Base-by-base conservation (phyloP, 2,888 invertebrate genomes). In the Linyphia triangularis region DNA sequence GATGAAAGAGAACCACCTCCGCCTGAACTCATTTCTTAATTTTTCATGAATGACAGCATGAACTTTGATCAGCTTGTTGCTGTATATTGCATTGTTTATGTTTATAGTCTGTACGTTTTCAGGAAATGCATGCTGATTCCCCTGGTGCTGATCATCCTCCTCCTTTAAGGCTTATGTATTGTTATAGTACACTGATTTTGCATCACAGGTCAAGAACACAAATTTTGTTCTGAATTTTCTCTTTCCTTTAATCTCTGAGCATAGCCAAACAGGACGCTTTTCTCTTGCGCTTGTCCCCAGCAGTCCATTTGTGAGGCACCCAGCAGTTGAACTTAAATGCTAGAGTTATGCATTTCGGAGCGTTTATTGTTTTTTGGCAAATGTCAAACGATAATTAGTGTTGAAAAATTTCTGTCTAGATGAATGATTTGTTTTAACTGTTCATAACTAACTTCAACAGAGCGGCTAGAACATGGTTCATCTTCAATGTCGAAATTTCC, bases 271-370 rank as follows among this genome's bases (percentile, higher is more conserved):
- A n/a, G n/a, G n/a, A n/a, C n/a, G n/a, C n/a, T n/a, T n/a, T n/a
- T n/a, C n/a, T n/a, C n/a, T n/a, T n/a, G n/a, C n/a, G n/a, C n/a
- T n/a, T n/a, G n/a, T n/a, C n/a, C 1, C 19, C 63, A 63, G 63
- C 63, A 67, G 67, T 67, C 67, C 28, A 67, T 67, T 67, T 2
- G 63, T 26, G 63, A 22, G 22, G 63, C 63, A 63, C 5, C 28
- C 63, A 63, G 63, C 26, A 1, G 63, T 63, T 63, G 28, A 63
- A 63, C 63, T 63, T 63, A 63, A 63, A 63, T n/a, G 63, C 26
- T 63, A 63, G 63, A 63, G 22, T 63, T 63, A 63, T 22, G 63
- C 28, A 16, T 26, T 63, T 63, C 9, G 16, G 63, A 2, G 63
- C 6, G 28, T 63, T 63, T 51, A 51, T 51, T 51, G 51, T 51